Percentiles rank a stretch among this genome's conserved stretches.
Evolutionary conservation across 1,140 invertebrate genomes (phyloP).

Genomic region (Leucophenga varia): DNA sequence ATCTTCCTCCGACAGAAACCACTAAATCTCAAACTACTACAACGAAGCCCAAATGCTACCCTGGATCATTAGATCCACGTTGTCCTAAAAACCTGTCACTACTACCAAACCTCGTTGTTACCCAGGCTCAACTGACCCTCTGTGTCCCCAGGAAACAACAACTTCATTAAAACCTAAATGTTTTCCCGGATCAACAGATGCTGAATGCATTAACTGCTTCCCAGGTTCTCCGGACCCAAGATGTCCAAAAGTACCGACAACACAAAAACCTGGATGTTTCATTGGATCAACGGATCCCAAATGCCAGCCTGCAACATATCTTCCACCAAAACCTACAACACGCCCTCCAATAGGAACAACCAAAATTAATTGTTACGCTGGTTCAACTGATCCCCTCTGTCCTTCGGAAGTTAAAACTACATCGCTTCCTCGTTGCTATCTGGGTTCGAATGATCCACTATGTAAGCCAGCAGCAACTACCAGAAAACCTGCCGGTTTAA

Average conservation of each 20-base stretch:
- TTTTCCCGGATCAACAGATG: conserved; percentile 48
- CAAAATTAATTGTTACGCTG: conserved; percentile 57
- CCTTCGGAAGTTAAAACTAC: conserved; percentile 22
- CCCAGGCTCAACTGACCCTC: conserved; percentile 49
- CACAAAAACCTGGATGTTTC: conserved; percentile 22
- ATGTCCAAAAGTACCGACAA: conserved; percentile 32
- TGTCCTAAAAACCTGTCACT: conserved; percentile 24
- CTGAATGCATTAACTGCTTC: conserved; percentile 30
- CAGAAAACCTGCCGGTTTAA: conserved; percentile 38
- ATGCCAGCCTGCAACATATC: conserved; percentile 13
- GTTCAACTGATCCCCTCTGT: conserved; percentile 57
- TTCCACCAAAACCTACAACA: conserved; percentile 22
- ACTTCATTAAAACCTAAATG: conserved; percentile 3
- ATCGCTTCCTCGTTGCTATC: conserved; percentile 28
- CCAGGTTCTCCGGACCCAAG: conserved; percentile 56
- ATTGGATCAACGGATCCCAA: conserved; percentile 1
- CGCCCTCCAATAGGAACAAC: conserved; percentile 9
- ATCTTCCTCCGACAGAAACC: too few species aligned
- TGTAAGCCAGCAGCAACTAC: conserved; percentile 55
- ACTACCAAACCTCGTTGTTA: conserved; percentile 24
- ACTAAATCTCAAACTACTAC: too few species aligned
- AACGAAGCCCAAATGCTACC: too few species aligned
- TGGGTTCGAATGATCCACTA: conserved; percentile 32
- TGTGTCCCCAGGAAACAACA: conserved; percentile 5
- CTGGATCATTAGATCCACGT: too few species aligned